Conservation (phyloP, 2,888 invertebrate species). For the Hirtodrosophila trivittata region DNA sequence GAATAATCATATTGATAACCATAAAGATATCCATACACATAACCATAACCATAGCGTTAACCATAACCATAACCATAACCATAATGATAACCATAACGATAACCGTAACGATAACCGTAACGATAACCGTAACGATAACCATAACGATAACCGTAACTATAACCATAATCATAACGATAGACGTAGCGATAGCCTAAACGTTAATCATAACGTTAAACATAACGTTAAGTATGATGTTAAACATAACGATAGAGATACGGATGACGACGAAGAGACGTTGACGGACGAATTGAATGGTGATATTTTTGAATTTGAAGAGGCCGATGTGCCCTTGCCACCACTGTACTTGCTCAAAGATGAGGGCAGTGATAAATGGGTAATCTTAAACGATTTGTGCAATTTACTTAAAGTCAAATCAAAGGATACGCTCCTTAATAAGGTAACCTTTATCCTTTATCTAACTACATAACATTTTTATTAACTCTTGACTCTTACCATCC, state of each 20-base stretch:
- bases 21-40: slow-evolving; percentile 2
- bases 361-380: slow-evolving; percentile 90
- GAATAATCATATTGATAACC: slow-evolving; percentile 4
- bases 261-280: slow-evolving; percentile 50
- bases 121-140: slow-evolving; percentile 2
- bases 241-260: slow-evolving; percentile 23
- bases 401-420: slow-evolving; percentile 91
- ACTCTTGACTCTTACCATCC: too few species aligned
- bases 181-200: too few species aligned
- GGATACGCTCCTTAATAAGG: slow-evolving; percentile 90
- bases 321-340: slow-evolving; percentile 91
- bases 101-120: slow-evolving; percentile 1
- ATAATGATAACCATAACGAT: slow-evolving; percentile 6
- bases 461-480: too few species aligned
- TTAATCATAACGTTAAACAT: slow-evolving; percentile 4
- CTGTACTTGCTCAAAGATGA: slow-evolving; percentile 89
- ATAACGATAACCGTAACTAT: slow-evolving; percentile 7
- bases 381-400: slow-evolving; percentile 91
- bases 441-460: slow-evolving; percentile 40
- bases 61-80: slow-evolving; percentile 2
- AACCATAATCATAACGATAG: slow-evolving; percentile 22
- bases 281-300: slow-evolving; percentile 82
- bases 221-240: slow-evolving; percentile 14
- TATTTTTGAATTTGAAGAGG: slow-evolving; percentile 91
- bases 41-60: slow-evolving; percentile 5